A percentile compares a stretch with the other conserved stretches of the same genome.
These are phyloP conservation scores for Dolichallabes microphthalmus DNA, from an alignment of 2,113 vertebrate species.

Conservation along the genomic window DNA sequence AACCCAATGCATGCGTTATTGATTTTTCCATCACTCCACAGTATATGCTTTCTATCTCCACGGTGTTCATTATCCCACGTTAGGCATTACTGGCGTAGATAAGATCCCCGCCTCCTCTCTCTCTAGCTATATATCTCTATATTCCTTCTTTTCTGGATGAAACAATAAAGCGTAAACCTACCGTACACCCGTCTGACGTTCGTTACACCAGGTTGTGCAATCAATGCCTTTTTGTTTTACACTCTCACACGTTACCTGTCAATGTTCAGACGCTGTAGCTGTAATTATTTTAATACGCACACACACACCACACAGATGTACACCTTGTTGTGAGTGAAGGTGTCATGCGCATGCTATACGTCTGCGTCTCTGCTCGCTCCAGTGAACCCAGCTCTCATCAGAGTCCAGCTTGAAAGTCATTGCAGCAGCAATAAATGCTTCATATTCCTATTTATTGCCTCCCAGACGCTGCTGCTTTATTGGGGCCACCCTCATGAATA, in stretches of 20 bases:
- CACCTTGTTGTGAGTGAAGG: neutral
- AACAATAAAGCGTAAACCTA: slow-evolving; percentile 34
- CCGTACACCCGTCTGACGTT: slow-evolving; percentile 36
- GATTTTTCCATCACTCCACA: slow-evolving; percentile 50
- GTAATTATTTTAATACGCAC: slow-evolving; percentile 36
- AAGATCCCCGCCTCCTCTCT: slow-evolving; percentile 14
- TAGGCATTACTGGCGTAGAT: slow-evolving; percentile 44
- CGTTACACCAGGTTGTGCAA: slow-evolving; percentile 32
- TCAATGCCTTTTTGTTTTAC: slow-evolving; percentile 51
- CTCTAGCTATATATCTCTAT: neutral
- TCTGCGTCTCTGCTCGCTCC: slow-evolving; percentile 49
- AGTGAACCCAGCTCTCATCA: slow-evolving; percentile 67
- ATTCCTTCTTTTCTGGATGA: slow-evolving; percentile 18
- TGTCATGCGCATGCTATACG: neutral
- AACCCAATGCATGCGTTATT: slow-evolving; percentile 56
- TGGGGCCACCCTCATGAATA: slow-evolving; percentile 75
- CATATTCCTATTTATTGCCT: slow-evolving; percentile 76
- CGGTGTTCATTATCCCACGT: slow-evolving; percentile 55
- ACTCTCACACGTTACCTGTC: slow-evolving; percentile 50
- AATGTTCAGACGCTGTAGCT: slow-evolving; percentile 56
- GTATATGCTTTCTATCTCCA: slow-evolving; percentile 51
- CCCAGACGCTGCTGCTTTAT: slow-evolving; percentile 58
- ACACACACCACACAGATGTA: slow-evolving; percentile 26
- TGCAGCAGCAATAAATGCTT: slow-evolving; percentile 70
- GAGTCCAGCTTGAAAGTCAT: slow-evolving; percentile 73